Conservation (phyloP, 2,797 vertebrate species). For the Dendrocincla tyrannina region DNA sequence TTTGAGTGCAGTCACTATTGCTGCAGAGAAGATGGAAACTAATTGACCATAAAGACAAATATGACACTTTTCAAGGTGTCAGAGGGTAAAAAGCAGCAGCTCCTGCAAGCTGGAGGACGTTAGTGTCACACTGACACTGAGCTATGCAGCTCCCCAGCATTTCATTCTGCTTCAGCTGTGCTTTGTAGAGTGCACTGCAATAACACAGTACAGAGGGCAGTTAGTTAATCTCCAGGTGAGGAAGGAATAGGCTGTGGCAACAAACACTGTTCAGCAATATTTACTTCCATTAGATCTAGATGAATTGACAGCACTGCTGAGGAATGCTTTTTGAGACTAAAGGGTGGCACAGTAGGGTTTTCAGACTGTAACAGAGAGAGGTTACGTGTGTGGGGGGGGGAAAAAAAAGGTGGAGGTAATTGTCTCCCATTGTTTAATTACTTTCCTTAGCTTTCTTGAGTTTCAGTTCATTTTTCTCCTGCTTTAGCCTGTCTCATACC, state of each 20-base stretch:
- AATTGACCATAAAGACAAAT: background rate
- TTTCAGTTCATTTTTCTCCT: background rate
- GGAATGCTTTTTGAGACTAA: background rate
- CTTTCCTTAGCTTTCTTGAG: background rate
- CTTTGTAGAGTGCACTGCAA: background rate
- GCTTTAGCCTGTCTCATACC: background rate
- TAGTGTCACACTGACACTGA: background rate
- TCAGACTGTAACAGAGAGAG: background rate
- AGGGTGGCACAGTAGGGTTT: background rate
- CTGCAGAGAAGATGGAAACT: background rate
- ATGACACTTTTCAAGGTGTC: background rate
- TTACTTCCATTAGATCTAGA: background rate
- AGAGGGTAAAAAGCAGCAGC: background rate
- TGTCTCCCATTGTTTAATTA: background rate
- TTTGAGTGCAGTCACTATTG: background rate
- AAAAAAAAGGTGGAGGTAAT: background rate
- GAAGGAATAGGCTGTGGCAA: background rate
- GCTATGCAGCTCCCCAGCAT: background rate
- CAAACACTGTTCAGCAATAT: background rate
- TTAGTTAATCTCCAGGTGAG: slow-evolving; percentile 1
- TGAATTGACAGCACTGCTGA: background rate
- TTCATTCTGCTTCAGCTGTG: slow-evolving; percentile 28
- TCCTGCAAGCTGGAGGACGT: background rate
- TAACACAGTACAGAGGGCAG: background rate
- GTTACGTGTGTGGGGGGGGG: background rate